Conservation (phyloP, 2,888 invertebrate genomes). For the Panzeria rudis region DNA sequence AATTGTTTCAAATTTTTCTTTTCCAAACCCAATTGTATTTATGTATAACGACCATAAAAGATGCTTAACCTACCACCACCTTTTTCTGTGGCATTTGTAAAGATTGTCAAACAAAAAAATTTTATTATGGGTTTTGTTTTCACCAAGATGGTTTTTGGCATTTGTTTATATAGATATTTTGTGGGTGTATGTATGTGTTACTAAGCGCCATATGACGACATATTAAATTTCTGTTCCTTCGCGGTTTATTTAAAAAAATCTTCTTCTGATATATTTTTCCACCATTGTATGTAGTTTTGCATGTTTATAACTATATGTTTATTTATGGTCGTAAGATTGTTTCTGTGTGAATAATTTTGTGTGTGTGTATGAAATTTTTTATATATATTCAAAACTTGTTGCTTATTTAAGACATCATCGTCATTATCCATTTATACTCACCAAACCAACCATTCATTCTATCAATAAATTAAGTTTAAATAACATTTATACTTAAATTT, state of each 20-base stretch:
- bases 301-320: constrained; percentile 3
- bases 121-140: constrained; percentile 50
- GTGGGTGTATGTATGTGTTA: not conserved
- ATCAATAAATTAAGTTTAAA: constrained; percentile 68
- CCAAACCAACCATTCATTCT: constrained; percentile 51
- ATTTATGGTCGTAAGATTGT: constrained; percentile 4
- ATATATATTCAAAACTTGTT: constrained; percentile 59
- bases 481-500: constrained; percentile 67
- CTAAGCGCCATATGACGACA: constrained; percentile 61
- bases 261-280: not conserved
- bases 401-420: constrained; percentile 63
- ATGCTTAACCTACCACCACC: constrained; percentile 43
- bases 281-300: not conserved
- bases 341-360: constrained; percentile 5
- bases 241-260: constrained; percentile 49
- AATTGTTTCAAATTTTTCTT: constrained; percentile 64
- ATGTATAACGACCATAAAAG: constrained; percentile 7
- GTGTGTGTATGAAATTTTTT: not conserved
- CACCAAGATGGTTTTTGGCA: not conserved
- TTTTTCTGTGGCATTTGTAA: constrained; percentile 27
- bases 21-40: constrained; percentile 9
- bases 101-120: constrained; percentile 49
- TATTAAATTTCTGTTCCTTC: constrained; percentile 52
- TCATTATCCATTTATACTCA: constrained; percentile 39
- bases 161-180: not conserved